phyloP scores from a whole-genome alignment of 2,113 vertebrate species.

The Gymnogyps californianus region DNA sequence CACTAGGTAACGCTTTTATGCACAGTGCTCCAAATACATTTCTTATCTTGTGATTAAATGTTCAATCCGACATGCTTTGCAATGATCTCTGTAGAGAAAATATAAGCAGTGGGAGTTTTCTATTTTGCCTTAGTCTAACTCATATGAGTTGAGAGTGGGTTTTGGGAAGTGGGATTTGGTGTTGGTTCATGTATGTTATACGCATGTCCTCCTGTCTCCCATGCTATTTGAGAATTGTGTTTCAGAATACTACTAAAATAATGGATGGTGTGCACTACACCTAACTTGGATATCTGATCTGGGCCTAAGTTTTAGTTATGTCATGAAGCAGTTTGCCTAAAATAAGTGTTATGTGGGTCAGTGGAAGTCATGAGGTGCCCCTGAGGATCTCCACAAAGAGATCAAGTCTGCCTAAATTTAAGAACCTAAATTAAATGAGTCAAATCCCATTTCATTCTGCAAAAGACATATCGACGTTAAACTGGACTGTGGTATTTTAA shows the following conservation, averaged over 20 bases:
- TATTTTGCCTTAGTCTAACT: background rate
- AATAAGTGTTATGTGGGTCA: background rate
- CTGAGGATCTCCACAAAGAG: background rate
- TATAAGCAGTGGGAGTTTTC: background rate
- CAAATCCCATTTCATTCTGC: background rate
- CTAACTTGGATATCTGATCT: background rate
- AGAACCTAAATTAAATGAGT: background rate
- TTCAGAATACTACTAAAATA: background rate
- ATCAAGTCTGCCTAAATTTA: background rate
- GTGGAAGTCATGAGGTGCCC: fast-evolving
- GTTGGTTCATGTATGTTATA: background rate
- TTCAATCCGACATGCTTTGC: background rate
- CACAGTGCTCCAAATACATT: background rate
- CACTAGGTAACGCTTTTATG: background rate
- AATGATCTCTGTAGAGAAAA: background rate
- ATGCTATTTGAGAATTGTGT: background rate
- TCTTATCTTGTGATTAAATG: slow-evolving; percentile 16
- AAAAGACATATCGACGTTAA: background rate
- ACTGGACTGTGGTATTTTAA: background rate
- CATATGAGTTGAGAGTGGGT: background rate
- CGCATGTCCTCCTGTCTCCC: background rate
- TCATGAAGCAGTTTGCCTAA: background rate
- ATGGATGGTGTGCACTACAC: background rate
- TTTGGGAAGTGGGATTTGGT: background rate
- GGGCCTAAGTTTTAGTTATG: background rate